These are phyloP conservation scores for Papilio polyxenes DNA, from an alignment of 1,140 invertebrate genomes.

Conservation along the genomic window DNA sequence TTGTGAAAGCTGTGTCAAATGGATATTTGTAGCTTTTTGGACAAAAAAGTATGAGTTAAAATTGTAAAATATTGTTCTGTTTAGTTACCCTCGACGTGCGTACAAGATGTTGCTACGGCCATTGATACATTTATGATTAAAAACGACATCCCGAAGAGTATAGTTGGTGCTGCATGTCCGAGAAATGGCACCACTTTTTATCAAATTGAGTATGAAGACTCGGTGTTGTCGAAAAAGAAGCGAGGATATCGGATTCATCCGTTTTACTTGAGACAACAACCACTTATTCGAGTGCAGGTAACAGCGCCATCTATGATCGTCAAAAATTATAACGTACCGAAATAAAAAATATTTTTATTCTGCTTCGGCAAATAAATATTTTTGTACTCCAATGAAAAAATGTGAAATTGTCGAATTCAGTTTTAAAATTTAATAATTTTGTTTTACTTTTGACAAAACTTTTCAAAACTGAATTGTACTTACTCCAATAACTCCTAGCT, in stretches of 20 bases:
- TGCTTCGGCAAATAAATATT: background rate
- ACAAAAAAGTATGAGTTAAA: background rate
- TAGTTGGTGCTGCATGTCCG: constrained; percentile 69
- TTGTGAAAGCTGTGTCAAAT: too few relatives aligned
- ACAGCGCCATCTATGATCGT: constrained; percentile 40
- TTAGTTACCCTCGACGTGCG: constrained; percentile 59
- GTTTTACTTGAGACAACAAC: constrained; percentile 65
- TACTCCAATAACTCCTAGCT: too few relatives aligned
- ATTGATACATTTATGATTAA: constrained; percentile 65
- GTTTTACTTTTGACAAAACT: background rate
- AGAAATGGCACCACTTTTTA: constrained; percentile 59
- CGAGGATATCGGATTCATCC: constrained; percentile 75
- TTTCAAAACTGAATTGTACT: background rate
- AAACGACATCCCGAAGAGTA: constrained; percentile 63
- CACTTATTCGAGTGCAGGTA: constrained; percentile 67
- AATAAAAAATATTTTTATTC: background rate
- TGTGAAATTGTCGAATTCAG: background rate
- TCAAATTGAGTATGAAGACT: constrained; percentile 73
- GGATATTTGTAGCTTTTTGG: too few relatives aligned
- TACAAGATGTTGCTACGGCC: constrained; percentile 59
- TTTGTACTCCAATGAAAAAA: too few relatives aligned
- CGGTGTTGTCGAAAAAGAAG: constrained; percentile 63
- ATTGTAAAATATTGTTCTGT: constrained; percentile 39
- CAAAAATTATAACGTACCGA: background rate
- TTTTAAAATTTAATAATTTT: background rate